Conservation (phyloP, 2,113 vertebrate genomes). For the Montifringilla adamsi region DNA sequence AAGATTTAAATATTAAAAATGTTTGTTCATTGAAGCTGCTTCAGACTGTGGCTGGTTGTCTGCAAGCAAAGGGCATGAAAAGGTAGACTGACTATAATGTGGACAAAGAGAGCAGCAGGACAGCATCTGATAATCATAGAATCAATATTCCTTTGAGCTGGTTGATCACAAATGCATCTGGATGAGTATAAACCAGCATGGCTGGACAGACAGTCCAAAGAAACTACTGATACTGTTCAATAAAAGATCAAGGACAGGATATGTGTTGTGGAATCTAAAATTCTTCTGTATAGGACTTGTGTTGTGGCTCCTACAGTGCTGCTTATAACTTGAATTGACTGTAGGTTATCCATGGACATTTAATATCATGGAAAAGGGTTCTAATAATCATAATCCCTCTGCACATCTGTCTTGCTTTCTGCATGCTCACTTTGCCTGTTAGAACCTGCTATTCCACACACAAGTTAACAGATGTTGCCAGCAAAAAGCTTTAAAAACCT, state of each 20-base stretch:
- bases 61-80: neutral
- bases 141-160: neutral
- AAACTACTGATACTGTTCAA: neutral
- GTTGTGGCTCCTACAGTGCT: neutral
- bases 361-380: neutral
- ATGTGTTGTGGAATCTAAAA: neutral
- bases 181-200: neutral
- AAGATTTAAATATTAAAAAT: neutral
- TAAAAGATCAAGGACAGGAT: neutral
- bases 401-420: neutral
- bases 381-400: neutral
- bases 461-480: neutral
- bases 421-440: neutral
- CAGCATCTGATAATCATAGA: neutral
- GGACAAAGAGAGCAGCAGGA: neutral
- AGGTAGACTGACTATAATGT: neutral
- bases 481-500: neutral
- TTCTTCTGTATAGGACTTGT: neutral
- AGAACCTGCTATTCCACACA: neutral
- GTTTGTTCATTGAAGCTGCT: neutral
- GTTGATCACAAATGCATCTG: neutral
- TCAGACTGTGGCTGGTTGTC: neutral
- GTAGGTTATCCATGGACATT: neutral
- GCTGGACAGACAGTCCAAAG: neutral
- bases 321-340: neutral